phyloP scores from a whole-genome alignment of 2,113 vertebrate species.

The Butorides virescens region DNA sequence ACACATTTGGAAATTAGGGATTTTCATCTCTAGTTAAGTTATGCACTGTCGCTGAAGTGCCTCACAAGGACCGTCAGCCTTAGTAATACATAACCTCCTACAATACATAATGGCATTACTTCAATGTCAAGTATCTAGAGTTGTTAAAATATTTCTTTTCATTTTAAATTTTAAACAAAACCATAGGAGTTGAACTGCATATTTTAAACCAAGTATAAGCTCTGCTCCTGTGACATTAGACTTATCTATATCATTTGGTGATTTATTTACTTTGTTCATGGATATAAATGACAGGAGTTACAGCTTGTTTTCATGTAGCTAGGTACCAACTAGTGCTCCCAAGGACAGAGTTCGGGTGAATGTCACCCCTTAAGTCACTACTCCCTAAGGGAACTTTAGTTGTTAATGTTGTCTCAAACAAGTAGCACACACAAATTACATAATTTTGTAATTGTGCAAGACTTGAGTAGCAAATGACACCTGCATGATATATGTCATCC shows the following conservation, averaged over 20 bases:
- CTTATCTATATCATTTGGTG: not conserved
- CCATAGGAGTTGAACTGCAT: not conserved
- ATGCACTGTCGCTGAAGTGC: not conserved
- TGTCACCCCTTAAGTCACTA: not conserved
- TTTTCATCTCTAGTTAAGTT: not conserved
- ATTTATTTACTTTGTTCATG: not conserved
- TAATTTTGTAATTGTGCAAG: not conserved
- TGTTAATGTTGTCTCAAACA: not conserved
- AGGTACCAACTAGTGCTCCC: not conserved
- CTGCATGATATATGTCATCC: not conserved
- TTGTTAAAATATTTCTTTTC: not conserved
- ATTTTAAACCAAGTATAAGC: not conserved
- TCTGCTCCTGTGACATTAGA: not conserved
- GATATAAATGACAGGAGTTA: not conserved
- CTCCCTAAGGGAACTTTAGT: not conserved
- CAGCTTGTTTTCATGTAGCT: not conserved
- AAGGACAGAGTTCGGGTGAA: not conserved
- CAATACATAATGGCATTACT: not conserved
- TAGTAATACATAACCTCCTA: not conserved
- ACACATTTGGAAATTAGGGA: not conserved
- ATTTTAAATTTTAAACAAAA: not conserved
- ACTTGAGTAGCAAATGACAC: not conserved
- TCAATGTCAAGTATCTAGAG: not conserved
- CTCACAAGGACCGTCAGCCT: not conserved
- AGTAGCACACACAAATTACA: not conserved